Evolutionary conservation across 2,888 invertebrate genomes (phyloP).

Genomic region (Notodonta ziczac): DNA sequence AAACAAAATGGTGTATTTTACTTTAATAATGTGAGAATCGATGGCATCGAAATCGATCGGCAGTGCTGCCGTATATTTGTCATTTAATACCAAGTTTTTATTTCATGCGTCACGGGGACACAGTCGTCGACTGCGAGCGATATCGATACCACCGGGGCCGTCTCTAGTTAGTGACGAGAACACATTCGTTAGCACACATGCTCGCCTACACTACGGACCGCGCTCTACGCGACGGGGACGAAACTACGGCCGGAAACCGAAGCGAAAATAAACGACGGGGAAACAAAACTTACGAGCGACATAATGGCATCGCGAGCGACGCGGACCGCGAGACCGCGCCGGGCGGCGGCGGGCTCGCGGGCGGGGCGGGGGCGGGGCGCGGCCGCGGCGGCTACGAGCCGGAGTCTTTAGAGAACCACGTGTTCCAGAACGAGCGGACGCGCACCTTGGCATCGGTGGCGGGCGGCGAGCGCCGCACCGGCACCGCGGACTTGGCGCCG

Average conservation of each 20-base stretch:
- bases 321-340: constrained; percentile 10
- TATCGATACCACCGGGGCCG: constrained; percentile 45
- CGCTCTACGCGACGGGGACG: constrained; percentile 42
- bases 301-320: constrained; percentile 73
- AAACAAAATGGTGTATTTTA: constrained; percentile 47
- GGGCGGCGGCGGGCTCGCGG: constrained; percentile 35
- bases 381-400: constrained; percentile 40
- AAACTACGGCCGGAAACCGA: constrained; percentile 41
- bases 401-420: constrained; percentile 82
- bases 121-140: constrained; percentile 8
- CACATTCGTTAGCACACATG: constrained; percentile 50
- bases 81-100: not conserved
- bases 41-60: constrained; percentile 51
- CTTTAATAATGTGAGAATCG: constrained; percentile 46
- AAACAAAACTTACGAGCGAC: constrained; percentile 80
- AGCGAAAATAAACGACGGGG: constrained; percentile 41
- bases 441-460: constrained; percentile 88
- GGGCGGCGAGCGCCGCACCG: constrained; percentile 64
- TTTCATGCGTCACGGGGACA: not conserved
- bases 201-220: constrained; percentile 50
- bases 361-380: constrained; percentile 35
- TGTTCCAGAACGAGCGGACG: constrained; percentile 87
- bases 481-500: constrained; percentile 72
- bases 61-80: constrained; percentile 1
- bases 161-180: constrained; percentile 46